phyloP scores from a whole-genome alignment of 2,113 vertebrate genomes.

The Rousettus leschenaultii region DNA sequence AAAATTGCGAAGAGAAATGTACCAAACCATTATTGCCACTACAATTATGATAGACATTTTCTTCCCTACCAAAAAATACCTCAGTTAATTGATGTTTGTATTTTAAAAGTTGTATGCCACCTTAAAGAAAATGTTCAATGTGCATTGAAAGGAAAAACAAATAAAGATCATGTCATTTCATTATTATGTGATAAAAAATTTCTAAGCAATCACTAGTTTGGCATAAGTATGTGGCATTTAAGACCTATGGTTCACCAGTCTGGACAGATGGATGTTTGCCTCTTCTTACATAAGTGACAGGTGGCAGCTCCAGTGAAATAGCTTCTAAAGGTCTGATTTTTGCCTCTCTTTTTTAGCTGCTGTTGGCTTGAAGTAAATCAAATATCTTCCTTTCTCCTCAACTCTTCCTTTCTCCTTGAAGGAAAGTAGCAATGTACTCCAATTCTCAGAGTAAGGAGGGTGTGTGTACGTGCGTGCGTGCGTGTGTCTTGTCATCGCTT shows the following conservation, averaged over 20 bases:
- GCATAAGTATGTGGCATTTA: conserved; percentile 41
- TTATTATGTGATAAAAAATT: conserved; percentile 44
- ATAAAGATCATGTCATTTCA: not conserved
- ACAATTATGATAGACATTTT: conserved; percentile 53
- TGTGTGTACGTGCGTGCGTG: not conserved
- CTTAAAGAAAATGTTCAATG: conserved; percentile 30
- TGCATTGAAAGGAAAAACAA: conserved; percentile 47
- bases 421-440: not conserved
- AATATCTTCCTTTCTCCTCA: too few species aligned
- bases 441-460: not conserved
- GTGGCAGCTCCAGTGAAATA: conserved; percentile 42
- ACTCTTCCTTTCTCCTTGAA: not conserved
- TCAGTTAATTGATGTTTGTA: conserved; percentile 30
- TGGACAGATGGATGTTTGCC: conserved; percentile 42
- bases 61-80: conserved; percentile 36
- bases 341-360: conserved; percentile 10
- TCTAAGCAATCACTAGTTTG: not conserved
- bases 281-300: conserved; percentile 52
- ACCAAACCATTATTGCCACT: conserved; percentile 55
- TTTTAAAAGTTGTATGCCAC: conserved; percentile 35
- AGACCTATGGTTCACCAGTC: conserved; percentile 35
- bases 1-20: conserved; percentile 60
- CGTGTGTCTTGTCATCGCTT: not conserved
- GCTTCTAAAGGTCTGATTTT: conserved; percentile 46
- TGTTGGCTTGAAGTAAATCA: conserved; percentile 40